Evolutionary conservation across 1,140 invertebrate genomes (phyloP).

Genomic region (Delia radicum): DNA sequence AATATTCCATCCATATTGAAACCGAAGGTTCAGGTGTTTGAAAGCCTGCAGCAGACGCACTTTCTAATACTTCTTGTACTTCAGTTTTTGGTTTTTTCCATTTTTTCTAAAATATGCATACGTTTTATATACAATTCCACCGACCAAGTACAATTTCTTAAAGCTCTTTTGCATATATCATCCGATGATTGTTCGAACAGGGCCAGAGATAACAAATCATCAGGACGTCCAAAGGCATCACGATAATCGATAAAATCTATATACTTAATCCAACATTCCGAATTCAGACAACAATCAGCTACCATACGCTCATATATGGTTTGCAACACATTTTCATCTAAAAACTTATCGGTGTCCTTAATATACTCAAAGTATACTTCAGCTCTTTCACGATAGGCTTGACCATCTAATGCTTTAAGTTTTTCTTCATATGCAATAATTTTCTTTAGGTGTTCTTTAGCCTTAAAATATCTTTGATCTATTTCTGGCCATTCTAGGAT

Average conservation of each 20-base stretch:
- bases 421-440: conserved; percentile 43
- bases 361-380: conserved; percentile 35
- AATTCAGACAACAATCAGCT: conserved; percentile 34
- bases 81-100: conserved; percentile 39
- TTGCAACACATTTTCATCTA: conserved; percentile 34
- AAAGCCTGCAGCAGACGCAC: conserved; percentile 32
- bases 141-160: conserved; percentile 56
- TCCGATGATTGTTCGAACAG: conserved; percentile 44
- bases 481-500: conserved; percentile 29
- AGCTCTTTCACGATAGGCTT: conserved; percentile 42
- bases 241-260: conserved; percentile 52
- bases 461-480: conserved; percentile 31
- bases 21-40: conserved; percentile 35
- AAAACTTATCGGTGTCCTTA: conserved; percentile 28
- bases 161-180: conserved; percentile 48
- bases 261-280: conserved; percentile 46
- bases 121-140: conserved; percentile 51
- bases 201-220: conserved; percentile 46
- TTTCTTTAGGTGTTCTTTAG: conserved; percentile 39
- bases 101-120: conserved; percentile 48
- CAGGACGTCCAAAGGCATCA: conserved; percentile 45
- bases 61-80: conserved; percentile 38
- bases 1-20: conserved; percentile 54
- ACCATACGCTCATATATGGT: conserved; percentile 37
- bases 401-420: conserved; percentile 37